Percentiles rank a stretch among this genome's conserved stretches.
Evolutionary conservation across 2,888 invertebrate genomes (phyloP).

Genomic region (Boloria euphrosyne): DNA sequence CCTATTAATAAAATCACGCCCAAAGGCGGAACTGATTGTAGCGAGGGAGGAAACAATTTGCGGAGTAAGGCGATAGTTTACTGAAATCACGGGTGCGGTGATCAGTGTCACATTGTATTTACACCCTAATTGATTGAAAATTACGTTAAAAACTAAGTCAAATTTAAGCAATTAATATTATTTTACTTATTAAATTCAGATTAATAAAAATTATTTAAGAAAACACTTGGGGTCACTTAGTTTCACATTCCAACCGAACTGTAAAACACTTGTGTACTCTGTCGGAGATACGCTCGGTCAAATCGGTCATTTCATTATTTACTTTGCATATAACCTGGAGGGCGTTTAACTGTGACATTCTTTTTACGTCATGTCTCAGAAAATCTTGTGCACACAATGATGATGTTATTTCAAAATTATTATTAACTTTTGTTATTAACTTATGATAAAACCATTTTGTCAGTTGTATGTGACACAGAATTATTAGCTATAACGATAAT

Average conservation of each 20-base stretch:
- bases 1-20: slow-evolving; percentile 46
- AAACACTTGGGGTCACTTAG: slow-evolving; percentile 11
- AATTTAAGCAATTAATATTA: not conserved
- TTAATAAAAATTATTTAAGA: not conserved
- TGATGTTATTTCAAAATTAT: slow-evolving; percentile 36
- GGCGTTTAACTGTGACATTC: slow-evolving; percentile 53
- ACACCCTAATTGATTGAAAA: slow-evolving; percentile 45
- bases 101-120: slow-evolving; percentile 45
- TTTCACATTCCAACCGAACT: slow-evolving; percentile 12
- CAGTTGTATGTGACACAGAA: not conserved
- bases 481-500: not conserved
- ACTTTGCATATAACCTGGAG: slow-evolving; percentile 60
- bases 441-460: not conserved
- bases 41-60: slow-evolving; percentile 64
- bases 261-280: slow-evolving; percentile 61
- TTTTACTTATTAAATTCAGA: not conserved
- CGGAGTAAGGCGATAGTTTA: slow-evolving; percentile 69
- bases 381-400: slow-evolving; percentile 14
- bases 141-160: slow-evolving; percentile 28
- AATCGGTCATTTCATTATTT: slow-evolving; percentile 68
- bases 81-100: slow-evolving; percentile 63
- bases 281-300: slow-evolving; percentile 52
- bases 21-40: slow-evolving; percentile 58
- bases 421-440: not conserved
- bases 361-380: slow-evolving; percentile 47